Evolutionary conservation across 2,797 vertebrate genomes (phyloP), one percentile per base, ranked within the genome.

Genomic region (Sebastiscus albofasciatus): DNA sequence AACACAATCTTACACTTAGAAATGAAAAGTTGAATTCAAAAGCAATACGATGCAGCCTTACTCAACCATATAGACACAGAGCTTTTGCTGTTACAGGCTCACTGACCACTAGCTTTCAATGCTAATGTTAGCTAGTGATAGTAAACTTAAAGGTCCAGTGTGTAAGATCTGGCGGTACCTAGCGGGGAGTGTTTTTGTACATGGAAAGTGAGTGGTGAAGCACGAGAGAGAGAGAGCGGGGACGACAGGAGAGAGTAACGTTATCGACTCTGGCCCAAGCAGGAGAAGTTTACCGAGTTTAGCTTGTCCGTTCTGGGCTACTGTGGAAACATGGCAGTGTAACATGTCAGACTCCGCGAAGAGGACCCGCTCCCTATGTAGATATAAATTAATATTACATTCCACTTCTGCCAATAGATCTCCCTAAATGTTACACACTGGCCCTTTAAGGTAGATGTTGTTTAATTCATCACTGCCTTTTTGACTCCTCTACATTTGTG

Each of bases 261-360:
- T 46, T 46, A 46, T 46, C 16, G 42, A 46, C 16, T 18, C 16
- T 16, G 3, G 42, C 42, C 42, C 7, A 18, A 46, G 42, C 42
- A 46, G 42, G 42, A 46, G 16, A 18, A 18, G 7, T 46, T 46
- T 0, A 46, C 16, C 0, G 7, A 18, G 16, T 18, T 46, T 46
- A 0, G 6, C 0, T 0, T 46, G 42, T 46, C 16, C 42, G 16
- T 46, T 46, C 3, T 46, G 42, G 16, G 42, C 42, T 46, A 46
- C 42, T 46, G 16, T 46, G 6, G 42, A 46, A 46, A 46, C 14
- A 46, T 46, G 42, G 14, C 42, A 6, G 42, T 16, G 14, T 16
- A 46, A 46, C 14, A 46, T 18, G 14, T 6, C 39, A 14, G 39
- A 16, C 39, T 42, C 39, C 14, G 14, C 3, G 13, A 14, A 46